Percentiles rank a stretch among this genome's conserved stretches.
These are phyloP conservation scores for Paratilapia polleni DNA, from an alignment of 2,113 vertebrate genomes.

Conservation along the genomic window DNA sequence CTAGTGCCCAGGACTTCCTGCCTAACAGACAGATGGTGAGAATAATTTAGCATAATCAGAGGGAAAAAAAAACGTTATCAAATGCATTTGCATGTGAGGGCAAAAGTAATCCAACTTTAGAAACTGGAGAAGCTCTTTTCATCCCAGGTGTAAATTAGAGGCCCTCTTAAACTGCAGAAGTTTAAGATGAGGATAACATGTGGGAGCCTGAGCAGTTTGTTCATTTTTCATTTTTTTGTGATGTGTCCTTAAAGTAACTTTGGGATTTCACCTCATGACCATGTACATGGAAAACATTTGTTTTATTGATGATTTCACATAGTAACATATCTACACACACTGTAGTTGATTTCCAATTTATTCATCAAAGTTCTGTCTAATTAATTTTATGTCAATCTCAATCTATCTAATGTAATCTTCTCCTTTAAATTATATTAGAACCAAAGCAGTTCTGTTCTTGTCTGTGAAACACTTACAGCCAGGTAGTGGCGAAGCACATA, in stretches of 20 bases:
- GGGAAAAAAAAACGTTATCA: slow-evolving; percentile 8
- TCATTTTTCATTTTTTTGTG: too few species aligned
- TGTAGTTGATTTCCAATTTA: too few species aligned
- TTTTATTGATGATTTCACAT: background rate
- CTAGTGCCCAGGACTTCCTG: slow-evolving; percentile 4
- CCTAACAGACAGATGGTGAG: slow-evolving; percentile 54
- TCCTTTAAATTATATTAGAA: background rate
- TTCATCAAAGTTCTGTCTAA: too few species aligned
- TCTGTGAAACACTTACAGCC: slow-evolving; percentile 60
- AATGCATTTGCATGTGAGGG: slow-evolving; percentile 26
- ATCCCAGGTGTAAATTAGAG: slow-evolving; percentile 44
- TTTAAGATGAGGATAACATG: background rate
- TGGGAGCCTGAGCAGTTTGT: background rate
- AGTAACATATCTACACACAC: background rate
- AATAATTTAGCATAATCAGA: slow-evolving; percentile 63
- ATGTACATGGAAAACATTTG: background rate
- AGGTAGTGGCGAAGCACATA: slow-evolving; percentile 93
- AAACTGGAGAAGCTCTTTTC: slow-evolving; percentile 22
- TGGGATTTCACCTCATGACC: background rate
- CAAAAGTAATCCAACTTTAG: slow-evolving; percentile 15
- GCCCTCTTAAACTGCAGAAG: background rate
- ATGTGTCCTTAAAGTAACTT: background rate
- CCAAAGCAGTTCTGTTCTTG: background rate
- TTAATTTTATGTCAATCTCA: background rate
- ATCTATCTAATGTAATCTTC: background rate